phyloP scores from a whole-genome alignment of 2,113 vertebrate species.

The Spea bombifrons region DNA sequence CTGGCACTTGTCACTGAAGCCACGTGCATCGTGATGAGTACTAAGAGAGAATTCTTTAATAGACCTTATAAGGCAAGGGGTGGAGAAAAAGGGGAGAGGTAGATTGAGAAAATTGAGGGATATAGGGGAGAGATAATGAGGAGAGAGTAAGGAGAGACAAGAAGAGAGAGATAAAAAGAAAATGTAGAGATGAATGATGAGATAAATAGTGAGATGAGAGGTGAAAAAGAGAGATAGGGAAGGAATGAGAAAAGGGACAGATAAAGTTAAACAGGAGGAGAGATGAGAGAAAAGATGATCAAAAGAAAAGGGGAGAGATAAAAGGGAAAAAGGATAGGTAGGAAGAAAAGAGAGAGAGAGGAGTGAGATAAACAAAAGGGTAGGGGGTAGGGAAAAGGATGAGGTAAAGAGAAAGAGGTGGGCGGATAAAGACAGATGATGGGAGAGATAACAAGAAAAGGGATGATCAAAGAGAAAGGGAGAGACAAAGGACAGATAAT shows the following conservation, averaged over 20 bases:
- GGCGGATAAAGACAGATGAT: conserved; percentile 5
- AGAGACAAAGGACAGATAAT: background rate
- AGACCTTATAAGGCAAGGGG: no score
- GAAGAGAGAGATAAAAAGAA: background rate
- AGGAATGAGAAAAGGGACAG: no score
- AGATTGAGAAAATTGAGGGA: no score
- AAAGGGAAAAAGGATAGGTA: background rate
- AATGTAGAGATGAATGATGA: conserved; percentile 1
- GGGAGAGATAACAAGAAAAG: conserved; percentile 15
- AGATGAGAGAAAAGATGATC: no score
- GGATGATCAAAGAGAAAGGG: background rate
- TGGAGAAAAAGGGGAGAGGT: no score
- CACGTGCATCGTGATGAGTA: no score
- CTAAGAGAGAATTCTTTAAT: no score
- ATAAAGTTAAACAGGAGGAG: no score
- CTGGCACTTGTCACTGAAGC: no score
- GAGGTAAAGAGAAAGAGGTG: conserved; percentile 4
- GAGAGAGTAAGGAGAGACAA: background rate
- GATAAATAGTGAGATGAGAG: background rate
- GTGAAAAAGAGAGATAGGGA: background rate
- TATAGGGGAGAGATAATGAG: background rate
- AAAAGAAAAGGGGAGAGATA: conserved; percentile 2
- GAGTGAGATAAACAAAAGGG: conserved; percentile 1
- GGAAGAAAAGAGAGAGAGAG: conserved; percentile 6
- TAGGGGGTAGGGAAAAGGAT: conserved; percentile 4